phyloP scores from a whole-genome alignment of 2,797 vertebrate genomes.

The Phataginus tricuspis region DNA sequence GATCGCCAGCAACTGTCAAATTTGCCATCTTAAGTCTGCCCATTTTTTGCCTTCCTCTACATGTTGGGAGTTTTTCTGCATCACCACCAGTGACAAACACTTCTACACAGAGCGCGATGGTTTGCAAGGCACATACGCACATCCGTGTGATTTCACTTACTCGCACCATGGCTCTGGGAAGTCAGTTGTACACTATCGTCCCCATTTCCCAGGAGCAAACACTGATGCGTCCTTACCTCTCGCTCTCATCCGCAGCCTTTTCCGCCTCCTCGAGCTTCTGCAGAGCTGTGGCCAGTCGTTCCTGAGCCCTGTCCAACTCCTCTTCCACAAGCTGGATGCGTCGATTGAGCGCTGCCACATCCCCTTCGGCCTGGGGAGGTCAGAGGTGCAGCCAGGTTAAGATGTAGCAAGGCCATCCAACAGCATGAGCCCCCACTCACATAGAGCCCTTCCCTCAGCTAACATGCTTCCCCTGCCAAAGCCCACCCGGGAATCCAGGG shows the following conservation, averaged over 20 bases:
- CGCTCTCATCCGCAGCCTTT: conserved; percentile 98
- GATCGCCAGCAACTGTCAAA: neutral
- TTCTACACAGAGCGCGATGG: fast-evolving
- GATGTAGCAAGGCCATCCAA: neutral
- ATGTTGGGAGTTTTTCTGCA: neutral
- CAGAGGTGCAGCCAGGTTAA: fast-evolving
- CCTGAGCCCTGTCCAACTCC: conserved; percentile 97
- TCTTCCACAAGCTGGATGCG: conserved; percentile 99
- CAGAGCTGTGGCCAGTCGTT: conserved; percentile 94
- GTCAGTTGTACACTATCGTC: fast-evolving
- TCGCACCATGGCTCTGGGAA: neutral
- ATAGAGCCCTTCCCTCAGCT: neutral
- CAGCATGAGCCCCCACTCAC: fast-evolving
- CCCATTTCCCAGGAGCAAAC: neutral
- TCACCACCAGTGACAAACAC: neutral
- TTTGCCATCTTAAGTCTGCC: neutral
- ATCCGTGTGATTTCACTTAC: no score
- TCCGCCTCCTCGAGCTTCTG: conserved; percentile 99
- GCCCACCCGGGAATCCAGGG: neutral
- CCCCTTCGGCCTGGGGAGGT: conserved; percentile 93
- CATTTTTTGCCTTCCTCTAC: neutral
- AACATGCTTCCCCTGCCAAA: fast-evolving
- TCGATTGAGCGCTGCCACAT: conserved; percentile 96
- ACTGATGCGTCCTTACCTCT: conserved; percentile 87
- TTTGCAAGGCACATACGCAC: fast-evolving